Conservation (phyloP, 2,888 invertebrate genomes). For the Himalopsyche tibetana region DNA sequence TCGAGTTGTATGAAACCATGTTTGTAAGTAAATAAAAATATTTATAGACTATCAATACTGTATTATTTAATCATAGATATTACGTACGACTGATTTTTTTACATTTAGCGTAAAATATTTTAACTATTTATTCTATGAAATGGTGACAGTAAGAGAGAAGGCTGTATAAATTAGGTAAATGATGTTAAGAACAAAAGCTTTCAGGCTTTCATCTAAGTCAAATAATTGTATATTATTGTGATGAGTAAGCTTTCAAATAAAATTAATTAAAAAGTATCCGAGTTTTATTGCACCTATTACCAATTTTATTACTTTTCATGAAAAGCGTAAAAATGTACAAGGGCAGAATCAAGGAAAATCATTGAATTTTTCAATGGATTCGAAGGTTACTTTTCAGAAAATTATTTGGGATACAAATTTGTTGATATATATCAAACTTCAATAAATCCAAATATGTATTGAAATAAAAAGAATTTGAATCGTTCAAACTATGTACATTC, state of each 20-base stretch:
- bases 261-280: not conserved
- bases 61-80: conserved; percentile 1
- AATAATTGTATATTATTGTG: conserved; percentile 11
- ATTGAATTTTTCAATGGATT: too few species aligned
- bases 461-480: too few species aligned
- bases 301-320: too few species aligned
- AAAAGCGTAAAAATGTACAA: too few species aligned
- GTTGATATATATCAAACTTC: too few species aligned
- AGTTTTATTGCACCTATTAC: not conserved
- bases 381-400: too few species aligned
- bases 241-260: conserved; percentile 24
- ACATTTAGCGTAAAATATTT: conserved; percentile 29
- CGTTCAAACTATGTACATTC: too few species aligned
- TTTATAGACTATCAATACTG: not conserved
- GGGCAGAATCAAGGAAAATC: too few species aligned
- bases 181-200: conserved; percentile 25
- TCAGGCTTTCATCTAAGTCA: conserved; percentile 10
- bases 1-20: too few species aligned
- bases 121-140: not conserved
- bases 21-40: too few species aligned
- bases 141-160: not conserved
- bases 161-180: conserved; percentile 14
- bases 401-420: too few species aligned
- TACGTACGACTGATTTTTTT: conserved; percentile 30
- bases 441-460: too few species aligned